Percentiles rank a stretch among this genome's conserved stretches.
phyloP scores from a whole-genome alignment of 1,140 invertebrate species.

The Drosophila azteca region DNA sequence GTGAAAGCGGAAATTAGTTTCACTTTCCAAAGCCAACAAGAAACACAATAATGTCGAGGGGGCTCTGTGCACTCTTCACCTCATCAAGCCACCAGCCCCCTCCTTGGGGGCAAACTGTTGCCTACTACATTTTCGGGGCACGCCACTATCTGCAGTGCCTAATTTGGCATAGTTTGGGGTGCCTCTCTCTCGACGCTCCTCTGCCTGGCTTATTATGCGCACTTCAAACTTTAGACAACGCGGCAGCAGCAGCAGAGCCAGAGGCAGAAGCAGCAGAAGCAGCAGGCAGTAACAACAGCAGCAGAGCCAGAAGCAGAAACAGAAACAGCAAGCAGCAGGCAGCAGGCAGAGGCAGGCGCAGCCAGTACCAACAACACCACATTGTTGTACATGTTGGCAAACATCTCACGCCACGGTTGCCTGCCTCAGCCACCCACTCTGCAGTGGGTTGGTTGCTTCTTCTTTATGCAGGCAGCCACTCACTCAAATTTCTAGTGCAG shows the following conservation, averaged over 20 bases:
- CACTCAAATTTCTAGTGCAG: slow-evolving; percentile 79
- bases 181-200: slow-evolving; percentile 23
- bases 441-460: slow-evolving; percentile 38
- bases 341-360: slow-evolving; percentile 22
- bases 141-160: slow-evolving; percentile 42
- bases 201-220: slow-evolving; percentile 75
- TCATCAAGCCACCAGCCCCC: not conserved
- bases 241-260: slow-evolving; percentile 24
- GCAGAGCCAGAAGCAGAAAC: not conserved
- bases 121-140: slow-evolving; percentile 56
- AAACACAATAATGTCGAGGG: slow-evolving; percentile 20
- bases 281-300: not conserved
- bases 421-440: slow-evolving; percentile 11
- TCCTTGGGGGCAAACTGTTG: slow-evolving; percentile 44
- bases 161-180: slow-evolving; percentile 40
- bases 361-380: slow-evolving; percentile 31
- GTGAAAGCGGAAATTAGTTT: slow-evolving; percentile 66
- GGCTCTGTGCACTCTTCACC: slow-evolving; percentile 27
- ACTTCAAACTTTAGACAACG: slow-evolving; percentile 81
- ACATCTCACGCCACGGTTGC: slow-evolving; percentile 47
- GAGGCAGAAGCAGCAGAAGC: slow-evolving; percentile 2
- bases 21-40: slow-evolving; percentile 64
- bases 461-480: slow-evolving; percentile 75
- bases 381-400: slow-evolving; percentile 78
- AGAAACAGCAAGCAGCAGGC: slow-evolving; percentile 3